phyloP scores from a whole-genome alignment of 1,140 invertebrate species.

The Daktulosphaira vitifoliae region DNA sequence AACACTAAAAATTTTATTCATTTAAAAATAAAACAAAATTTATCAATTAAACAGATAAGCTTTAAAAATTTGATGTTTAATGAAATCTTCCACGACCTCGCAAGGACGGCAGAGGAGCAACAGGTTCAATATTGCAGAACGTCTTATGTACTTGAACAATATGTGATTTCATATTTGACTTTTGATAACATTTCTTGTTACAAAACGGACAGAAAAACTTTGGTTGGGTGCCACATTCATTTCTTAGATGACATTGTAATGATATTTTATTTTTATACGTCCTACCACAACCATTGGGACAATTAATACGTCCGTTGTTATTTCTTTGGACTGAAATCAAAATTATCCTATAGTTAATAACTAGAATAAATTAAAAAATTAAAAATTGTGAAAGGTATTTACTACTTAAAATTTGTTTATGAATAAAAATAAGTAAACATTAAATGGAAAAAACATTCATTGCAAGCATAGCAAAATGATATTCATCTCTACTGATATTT shows the following conservation, averaged over 20 bases:
- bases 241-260: slow-evolving; percentile 44
- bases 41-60: no score
- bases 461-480: no score
- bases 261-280: slow-evolving; percentile 38
- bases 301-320: slow-evolving; percentile 6
- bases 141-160: slow-evolving; percentile 30
- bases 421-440: no score
- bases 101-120: slow-evolving; percentile 16
- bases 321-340: neutral
- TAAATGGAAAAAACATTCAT: no score
- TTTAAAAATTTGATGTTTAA: neutral
- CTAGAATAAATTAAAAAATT: no score
- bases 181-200: slow-evolving; percentile 33
- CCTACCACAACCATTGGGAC: slow-evolving; percentile 34
- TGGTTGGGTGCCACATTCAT: slow-evolving; percentile 49
- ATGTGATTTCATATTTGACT: slow-evolving; percentile 30
- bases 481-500: no score
- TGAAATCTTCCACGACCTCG: slow-evolving; percentile 10
- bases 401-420: no score
- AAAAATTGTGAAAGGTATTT: no score
- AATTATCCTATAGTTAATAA: no score
- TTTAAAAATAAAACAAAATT: no score
- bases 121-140: slow-evolving; percentile 28
- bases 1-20: no score
- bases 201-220: slow-evolving; percentile 47